Percentiles rank a stretch among this genome's conserved stretches.
Conservation (phyloP, 1,140 invertebrate genomes). For the Drosophila paulistorum region DNA sequence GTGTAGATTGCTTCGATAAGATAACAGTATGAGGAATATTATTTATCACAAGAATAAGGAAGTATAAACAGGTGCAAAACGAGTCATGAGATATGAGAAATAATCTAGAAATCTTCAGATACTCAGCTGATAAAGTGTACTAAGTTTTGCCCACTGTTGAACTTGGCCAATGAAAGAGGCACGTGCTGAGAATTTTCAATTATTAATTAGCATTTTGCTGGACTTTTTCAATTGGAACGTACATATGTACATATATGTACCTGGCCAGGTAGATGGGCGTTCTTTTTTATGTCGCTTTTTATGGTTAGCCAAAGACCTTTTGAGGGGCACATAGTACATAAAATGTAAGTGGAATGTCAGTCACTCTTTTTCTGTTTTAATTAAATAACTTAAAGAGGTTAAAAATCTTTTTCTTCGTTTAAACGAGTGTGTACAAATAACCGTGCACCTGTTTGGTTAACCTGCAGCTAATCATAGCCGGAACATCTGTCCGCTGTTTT, state of each 20-base stretch:
- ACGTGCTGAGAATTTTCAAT: conserved; percentile 72
- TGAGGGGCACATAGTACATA: conserved; percentile 6
- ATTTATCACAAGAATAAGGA: conserved; percentile 50
- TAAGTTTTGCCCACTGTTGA: conserved; percentile 45
- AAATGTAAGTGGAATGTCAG: conserved; percentile 51
- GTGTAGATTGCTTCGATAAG: background rate
- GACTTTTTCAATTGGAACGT: conserved; percentile 41
- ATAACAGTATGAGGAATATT: conserved; percentile 48
- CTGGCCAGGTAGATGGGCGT: conserved; percentile 19
- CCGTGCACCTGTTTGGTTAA: conserved; percentile 53
- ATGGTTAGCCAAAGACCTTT: conserved; percentile 23
- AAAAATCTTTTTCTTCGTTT: conserved; percentile 25
- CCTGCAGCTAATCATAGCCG: conserved; percentile 33
- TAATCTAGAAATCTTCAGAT: conserved; percentile 10
- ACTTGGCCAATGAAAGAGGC: conserved; percentile 47
- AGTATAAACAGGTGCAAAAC: conserved; percentile 30
- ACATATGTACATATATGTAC: too few species aligned
- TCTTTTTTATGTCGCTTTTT: conserved; percentile 45
- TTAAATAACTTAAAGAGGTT: conserved; percentile 59
- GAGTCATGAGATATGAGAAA: background rate
- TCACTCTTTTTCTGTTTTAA: conserved; percentile 53
- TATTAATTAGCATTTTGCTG: conserved; percentile 62
- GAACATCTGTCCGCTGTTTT: conserved; percentile 38
- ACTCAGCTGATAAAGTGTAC: conserved; percentile 17
- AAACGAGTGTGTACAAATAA: background rate